Evolutionary conservation across 2,888 invertebrate species (phyloP), one percentile per base, ranked within the genome.

Genomic region (Lacanobia oleracea): DNA sequence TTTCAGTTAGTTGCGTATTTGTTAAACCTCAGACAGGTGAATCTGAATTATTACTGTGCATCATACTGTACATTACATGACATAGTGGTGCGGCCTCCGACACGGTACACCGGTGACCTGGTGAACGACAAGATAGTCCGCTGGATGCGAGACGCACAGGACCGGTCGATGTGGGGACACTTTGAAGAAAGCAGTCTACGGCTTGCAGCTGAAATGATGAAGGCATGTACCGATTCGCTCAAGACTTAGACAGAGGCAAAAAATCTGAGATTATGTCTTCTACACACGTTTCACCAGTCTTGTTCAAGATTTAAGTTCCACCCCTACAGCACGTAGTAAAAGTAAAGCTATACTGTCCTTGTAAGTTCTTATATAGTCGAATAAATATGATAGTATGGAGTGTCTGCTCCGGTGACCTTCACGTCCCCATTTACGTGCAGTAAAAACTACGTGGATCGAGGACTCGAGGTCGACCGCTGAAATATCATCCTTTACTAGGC

Each of bases 381-480:
- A 69, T 82, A 63, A 66, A 67, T 72, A 75, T 77, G 21, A 77
- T 67, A 60, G 33, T 60, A 51, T 18, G 40, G 54, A 77, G 43
- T 68, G 78, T 51, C 67, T 66, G 62, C 62, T 80, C 53, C 21
- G 23, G 18, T 65, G 69, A 72, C 83, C 75, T 83, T 82, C 60
- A 54, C 53, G 57, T 75, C 33, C 67, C 53, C 10, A 27, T 61
- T 59, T 37, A 40, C 68, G 72, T 64, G 72, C 65, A 63, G 69
- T 83, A 83, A 83, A 82, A 81, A 79, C 69, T 75, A 51, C 68
- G 54, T 14, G 40, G 33, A 79, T 62, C 57, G 72, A 70, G 69
- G 83, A 61, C 66, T 59, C 56, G 72, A 72, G 69, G 83, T 65
- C 69, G 33, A 66, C 71, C 37, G 61, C 72, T 81, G 64, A 67